Evolutionary conservation across 2,888 invertebrate genomes (phyloP).

Genomic region (Eilema depressum): DNA sequence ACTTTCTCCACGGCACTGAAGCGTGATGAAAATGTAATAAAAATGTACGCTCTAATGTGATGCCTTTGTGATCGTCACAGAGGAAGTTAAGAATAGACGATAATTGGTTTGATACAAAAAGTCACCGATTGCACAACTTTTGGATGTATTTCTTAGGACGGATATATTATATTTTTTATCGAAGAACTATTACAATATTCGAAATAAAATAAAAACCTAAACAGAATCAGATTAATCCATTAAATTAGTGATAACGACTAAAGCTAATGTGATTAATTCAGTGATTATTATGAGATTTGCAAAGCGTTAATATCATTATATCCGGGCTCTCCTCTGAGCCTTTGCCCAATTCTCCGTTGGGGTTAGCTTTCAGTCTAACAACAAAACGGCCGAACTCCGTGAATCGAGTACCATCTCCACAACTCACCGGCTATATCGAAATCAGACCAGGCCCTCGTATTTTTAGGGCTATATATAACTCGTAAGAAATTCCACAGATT

Average conservation of each 20-base stretch:
- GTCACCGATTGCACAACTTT: neutral
- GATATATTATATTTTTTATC: neutral
- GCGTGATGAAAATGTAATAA: neutral
- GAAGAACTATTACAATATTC: neutral
- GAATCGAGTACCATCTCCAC: no score
- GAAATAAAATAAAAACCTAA: neutral
- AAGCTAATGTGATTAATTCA: slow-evolving; percentile 3
- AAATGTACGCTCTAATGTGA: neutral
- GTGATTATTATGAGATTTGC: neutral
- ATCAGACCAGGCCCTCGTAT: no score
- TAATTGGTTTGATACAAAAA: neutral
- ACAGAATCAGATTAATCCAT: neutral
- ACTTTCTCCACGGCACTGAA: neutral
- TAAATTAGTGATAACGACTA: neutral
- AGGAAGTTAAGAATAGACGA: neutral
- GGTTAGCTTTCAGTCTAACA: no score
- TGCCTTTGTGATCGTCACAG: neutral
- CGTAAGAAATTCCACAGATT: no score
- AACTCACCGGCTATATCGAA: no score
- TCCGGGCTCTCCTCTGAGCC: neutral
- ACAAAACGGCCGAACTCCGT: no score
- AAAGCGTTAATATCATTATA: neutral
- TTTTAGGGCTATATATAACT: no score
- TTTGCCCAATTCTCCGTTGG: no score
- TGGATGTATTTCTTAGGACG: neutral